These are phyloP conservation scores for Acanthopagrus latus DNA, from an alignment of 2,797 vertebrate genomes.

Conservation along the genomic window DNA sequence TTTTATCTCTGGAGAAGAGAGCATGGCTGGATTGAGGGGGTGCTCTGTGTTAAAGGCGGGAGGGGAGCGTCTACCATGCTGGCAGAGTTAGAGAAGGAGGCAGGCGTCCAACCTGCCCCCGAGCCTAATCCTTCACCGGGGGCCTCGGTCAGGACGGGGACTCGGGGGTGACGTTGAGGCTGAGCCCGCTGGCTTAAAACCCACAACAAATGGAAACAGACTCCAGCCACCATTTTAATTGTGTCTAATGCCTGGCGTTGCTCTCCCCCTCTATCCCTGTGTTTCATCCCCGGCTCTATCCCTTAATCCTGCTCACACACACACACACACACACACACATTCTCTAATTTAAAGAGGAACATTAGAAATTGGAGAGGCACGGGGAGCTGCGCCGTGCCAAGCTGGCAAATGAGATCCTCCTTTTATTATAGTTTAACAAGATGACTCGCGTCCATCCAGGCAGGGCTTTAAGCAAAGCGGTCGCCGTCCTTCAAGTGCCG, in stretches of 20 bases:
- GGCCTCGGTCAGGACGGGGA: slow-evolving; percentile 41
- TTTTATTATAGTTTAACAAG: slow-evolving; percentile 67
- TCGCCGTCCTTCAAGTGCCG: slow-evolving; percentile 45
- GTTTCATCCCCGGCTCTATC: slow-evolving; percentile 67
- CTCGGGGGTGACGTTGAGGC: slow-evolving; percentile 36
- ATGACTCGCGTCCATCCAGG: slow-evolving; percentile 54
- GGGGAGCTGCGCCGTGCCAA: slow-evolving; percentile 50
- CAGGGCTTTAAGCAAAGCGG: slow-evolving; percentile 54
- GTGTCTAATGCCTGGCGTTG: slow-evolving; percentile 69
- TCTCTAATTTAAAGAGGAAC: slow-evolving; percentile 72
- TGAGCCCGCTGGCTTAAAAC: slow-evolving; percentile 61
- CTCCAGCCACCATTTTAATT: slow-evolving; percentile 75
- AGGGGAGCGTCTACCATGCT: slow-evolving; percentile 41
- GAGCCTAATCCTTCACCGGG: slow-evolving; percentile 63
- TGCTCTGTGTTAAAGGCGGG: slow-evolving; percentile 20
- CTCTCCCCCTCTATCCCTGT: slow-evolving; percentile 49
- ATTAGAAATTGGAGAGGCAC: slow-evolving; percentile 68
- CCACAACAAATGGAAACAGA: slow-evolving; percentile 69
- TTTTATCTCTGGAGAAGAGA: slow-evolving; percentile 53
- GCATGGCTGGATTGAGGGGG: slow-evolving; percentile 1
- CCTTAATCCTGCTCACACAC: slow-evolving; percentile 73
- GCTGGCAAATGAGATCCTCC: slow-evolving; percentile 64
- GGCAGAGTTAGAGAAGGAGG: slow-evolving; percentile 43
- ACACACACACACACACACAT: slow-evolving; percentile 21
- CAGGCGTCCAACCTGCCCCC: slow-evolving; percentile 52